These are phyloP conservation scores for Carcinoscorpius rotundicauda DNA, from an alignment of 1,140 invertebrate species.

Conservation along the genomic window DNA sequence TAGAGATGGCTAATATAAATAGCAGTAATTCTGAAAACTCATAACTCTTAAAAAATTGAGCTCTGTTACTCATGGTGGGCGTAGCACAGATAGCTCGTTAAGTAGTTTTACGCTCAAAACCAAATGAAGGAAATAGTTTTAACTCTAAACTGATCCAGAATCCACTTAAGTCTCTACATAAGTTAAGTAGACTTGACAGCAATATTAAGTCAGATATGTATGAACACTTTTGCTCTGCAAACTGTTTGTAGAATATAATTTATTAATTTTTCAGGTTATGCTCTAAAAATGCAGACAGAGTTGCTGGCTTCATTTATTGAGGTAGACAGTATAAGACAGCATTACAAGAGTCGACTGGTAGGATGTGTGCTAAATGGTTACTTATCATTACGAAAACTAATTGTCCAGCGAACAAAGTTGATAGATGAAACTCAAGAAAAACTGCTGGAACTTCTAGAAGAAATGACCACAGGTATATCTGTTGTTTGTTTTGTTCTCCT, in stretches of 20 bases:
- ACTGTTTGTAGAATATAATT: constrained; percentile 1
- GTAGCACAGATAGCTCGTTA: no score
- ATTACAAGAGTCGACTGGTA: constrained; percentile 79
- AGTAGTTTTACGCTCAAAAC: no score
- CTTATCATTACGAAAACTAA: constrained; percentile 71
- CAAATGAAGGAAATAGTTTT: no score
- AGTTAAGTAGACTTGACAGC: no score
- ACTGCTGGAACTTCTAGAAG: constrained; percentile 81
- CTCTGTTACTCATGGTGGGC: no score
- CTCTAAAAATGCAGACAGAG: constrained; percentile 73
- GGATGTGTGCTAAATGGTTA: constrained; percentile 87
- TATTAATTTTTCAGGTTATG: constrained; percentile 46
- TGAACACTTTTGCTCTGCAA: background rate
- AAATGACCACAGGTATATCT: constrained; percentile 73
- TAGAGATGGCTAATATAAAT: no score
- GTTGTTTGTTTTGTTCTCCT: background rate
- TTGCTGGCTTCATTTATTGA: constrained; percentile 60
- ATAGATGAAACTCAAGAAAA: constrained; percentile 97
- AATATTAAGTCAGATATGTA: no score
- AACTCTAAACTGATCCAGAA: no score
- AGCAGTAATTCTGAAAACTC: no score
- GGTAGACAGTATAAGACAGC: constrained; percentile 56
- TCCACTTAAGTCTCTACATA: no score
- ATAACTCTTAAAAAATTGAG: no score
- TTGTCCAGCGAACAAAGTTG: constrained; percentile 85